A percentile compares a stretch with the other conserved stretches of the same genome.
phyloP scores from a whole-genome alignment of 2,113 vertebrate genomes.

The Hemichromis elongatus region DNA sequence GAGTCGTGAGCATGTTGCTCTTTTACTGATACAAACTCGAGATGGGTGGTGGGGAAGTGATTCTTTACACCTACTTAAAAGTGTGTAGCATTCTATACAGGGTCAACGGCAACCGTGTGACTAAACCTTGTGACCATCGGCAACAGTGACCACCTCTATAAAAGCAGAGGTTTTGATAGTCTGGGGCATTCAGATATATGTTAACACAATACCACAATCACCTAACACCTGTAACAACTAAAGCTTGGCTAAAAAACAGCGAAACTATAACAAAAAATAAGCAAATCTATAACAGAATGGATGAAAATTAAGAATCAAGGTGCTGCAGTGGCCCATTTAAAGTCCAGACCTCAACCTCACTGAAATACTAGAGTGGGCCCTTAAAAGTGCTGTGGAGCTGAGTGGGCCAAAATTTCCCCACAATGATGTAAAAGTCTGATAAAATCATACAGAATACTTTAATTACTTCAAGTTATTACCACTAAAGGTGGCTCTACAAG shows the following conservation, averaged over 20 bases:
- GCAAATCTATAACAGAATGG: not conserved
- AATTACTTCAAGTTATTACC: not conserved
- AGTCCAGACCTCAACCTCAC: not conserved
- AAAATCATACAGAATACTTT: not conserved
- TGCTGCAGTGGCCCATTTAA: not conserved
- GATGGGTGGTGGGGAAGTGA: rapidly evolving
- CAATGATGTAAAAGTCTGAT: not conserved
- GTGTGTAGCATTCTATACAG: not conserved
- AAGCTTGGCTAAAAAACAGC: not conserved
- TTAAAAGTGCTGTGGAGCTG: not conserved
- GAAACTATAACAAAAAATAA: not conserved
- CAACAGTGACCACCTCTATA: not conserved
- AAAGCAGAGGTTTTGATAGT: not conserved
- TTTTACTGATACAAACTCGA: rapidly evolving
- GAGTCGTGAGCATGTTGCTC: not conserved
- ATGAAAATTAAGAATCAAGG: not conserved
- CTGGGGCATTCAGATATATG: not conserved
- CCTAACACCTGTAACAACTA: not conserved
- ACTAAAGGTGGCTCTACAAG: not conserved
- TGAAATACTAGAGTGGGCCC: not conserved
- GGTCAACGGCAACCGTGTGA: not conserved
- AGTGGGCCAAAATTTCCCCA: not conserved
- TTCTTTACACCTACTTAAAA: not conserved
- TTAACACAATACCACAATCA: not conserved
- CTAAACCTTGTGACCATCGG: not conserved